These are phyloP conservation scores for Sander lucioperca DNA, from an alignment of 2,113 vertebrate genomes.

Conservation along the genomic window DNA sequence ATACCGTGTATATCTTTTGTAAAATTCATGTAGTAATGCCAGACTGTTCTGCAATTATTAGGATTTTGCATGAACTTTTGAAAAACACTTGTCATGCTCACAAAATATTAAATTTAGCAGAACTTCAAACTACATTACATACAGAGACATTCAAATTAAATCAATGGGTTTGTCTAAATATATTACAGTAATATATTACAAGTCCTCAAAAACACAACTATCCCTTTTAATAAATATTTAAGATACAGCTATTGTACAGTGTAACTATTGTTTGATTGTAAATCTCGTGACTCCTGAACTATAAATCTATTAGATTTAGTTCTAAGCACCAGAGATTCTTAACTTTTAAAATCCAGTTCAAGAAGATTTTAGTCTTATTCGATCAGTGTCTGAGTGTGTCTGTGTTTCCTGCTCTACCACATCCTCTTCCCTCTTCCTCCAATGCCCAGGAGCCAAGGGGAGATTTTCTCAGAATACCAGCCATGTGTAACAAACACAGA, in stretches of 20 bases:
- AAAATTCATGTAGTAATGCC: not conserved
- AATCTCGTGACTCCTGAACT: not conserved
- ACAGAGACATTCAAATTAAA: not conserved
- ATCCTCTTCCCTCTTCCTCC: conserved; percentile 43
- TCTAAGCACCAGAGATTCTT: not conserved
- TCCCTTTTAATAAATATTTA: not conserved
- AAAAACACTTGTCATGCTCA: not conserved
- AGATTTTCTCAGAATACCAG: conserved; percentile 72
- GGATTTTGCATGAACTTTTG: not conserved
- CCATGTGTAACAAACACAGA: conserved; percentile 52
- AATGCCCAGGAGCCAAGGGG: conserved; percentile 62
- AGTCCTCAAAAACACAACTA: not conserved
- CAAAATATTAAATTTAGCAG: not conserved
- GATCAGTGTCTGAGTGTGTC: conserved; percentile 19
- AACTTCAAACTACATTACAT: not conserved
- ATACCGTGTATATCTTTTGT: not conserved
- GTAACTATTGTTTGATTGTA: not conserved
- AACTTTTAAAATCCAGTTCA: conserved; percentile 18
- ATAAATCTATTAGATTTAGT: conserved; percentile 16
- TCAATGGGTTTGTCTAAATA: not conserved
- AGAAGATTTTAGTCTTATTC: conserved; percentile 29
- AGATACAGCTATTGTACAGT: not conserved
- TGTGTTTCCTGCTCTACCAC: conserved; percentile 39
- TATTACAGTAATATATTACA: not conserved
- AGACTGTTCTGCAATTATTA: not conserved